Base-by-base conservation (phyloP, 2,888 invertebrate genomes). In the Troides oblongomaculatus region DNA sequence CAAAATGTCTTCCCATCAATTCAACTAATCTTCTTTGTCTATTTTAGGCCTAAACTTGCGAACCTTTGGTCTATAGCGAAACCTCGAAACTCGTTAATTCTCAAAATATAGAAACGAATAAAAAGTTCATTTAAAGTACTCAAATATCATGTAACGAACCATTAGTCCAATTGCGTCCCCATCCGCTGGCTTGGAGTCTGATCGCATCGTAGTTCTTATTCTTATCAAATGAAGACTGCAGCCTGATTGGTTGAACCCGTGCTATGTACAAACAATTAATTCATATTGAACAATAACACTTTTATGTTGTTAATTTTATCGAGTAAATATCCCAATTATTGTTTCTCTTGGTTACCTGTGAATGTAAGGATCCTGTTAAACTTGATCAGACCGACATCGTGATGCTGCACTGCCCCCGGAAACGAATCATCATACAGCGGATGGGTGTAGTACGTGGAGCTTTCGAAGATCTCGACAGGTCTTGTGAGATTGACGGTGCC, bases 101-200 rank as follows among this genome's bases (percentile, higher is more conserved):
- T 3, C 30, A 30, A 2, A 30, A 30, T 30, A 4, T 30, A 5
- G 30, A 4, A 30, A 3, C 2, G 3, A 30, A 4, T 30, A 5
- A 30, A 30, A 30, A 30, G 5, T 30, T 2, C 5, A 30, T 30
- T 39, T 39, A 10, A 46, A 14, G 12, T 46, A 7, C 12, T 12
- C 46, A 4, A 4, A 46, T 46, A 12, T 46, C 14, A 14, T 46
- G 46, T 14, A 56, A 56, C 36, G 14, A 18, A 84, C 84, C 81
- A 0, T 56, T 58, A 57, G 85, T 85, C 88, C 87, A 88, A 8
- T 82, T 85, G 25, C 79, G 79, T 10, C 90, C 90, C 89, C 89
- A 90, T 0, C 90, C 90, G 57, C 84, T 85, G 64, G 88, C 86
- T 2, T 77, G 76, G 63, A 89, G 77, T 58, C 70, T 66, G 5